phyloP scores from a whole-genome alignment of 2,113 vertebrate genomes.

The Microcebus griseorufus region DNA sequence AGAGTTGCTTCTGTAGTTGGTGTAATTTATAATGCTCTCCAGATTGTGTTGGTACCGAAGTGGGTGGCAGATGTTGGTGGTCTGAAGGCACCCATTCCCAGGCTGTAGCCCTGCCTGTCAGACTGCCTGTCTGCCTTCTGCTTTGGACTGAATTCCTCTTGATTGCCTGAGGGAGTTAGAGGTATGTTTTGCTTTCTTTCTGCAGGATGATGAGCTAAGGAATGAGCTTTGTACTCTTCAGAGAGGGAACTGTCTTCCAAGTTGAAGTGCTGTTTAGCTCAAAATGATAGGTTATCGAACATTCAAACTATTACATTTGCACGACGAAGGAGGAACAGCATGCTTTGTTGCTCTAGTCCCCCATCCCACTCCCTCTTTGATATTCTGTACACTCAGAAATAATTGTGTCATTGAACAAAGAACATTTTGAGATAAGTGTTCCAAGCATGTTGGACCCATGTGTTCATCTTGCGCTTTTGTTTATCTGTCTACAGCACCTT shows the following conservation, averaged over 20 bases:
- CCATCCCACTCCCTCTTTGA: neutral
- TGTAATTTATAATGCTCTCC: conserved; percentile 77
- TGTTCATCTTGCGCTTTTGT: conserved; percentile 36
- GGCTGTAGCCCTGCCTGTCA: neutral
- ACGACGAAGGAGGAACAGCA: neutral
- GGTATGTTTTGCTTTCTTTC: conserved; percentile 40
- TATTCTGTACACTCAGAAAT: neutral
- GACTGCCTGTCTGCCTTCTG: neutral
- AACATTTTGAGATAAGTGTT: neutral
- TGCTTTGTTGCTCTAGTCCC: neutral
- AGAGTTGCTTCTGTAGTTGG: conserved; percentile 72
- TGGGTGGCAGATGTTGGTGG: neutral
- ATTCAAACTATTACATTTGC: neutral
- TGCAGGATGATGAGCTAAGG: neutral
- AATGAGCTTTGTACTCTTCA: neutral
- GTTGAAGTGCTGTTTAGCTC: conserved; percentile 11
- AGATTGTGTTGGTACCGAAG: conserved; percentile 68
- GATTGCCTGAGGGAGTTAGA: neutral
- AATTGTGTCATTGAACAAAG: conserved; percentile 22
- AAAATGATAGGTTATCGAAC: conserved; percentile 10
- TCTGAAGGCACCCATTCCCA: neutral
- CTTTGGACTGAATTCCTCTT: conserved; percentile 32
- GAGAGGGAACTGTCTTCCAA: neutral
- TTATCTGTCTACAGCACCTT: neutral
- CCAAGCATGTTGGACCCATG: neutral